Base-by-base conservation (phyloP, 2,113 vertebrate species). In the Phaethon lepturus region DNA sequence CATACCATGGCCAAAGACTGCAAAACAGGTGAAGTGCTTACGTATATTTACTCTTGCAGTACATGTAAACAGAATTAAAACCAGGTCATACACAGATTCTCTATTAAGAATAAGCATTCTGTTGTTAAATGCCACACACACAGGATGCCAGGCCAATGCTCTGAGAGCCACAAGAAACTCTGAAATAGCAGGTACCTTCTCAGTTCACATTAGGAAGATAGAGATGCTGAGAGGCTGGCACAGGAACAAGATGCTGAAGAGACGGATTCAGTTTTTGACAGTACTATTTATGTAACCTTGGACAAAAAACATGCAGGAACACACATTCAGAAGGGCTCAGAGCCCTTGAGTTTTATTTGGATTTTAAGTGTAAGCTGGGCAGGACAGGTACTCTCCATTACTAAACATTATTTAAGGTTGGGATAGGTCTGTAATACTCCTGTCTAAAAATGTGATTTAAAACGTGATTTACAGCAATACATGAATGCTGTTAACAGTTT, bases 371-470 rank as follows among this genome's bases (percentile, higher is more conserved):
- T 11, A 83, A 76, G 7, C 28, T 44, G 29, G 33, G 52, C 18
- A 96, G 49, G 44, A 80, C n/a, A 94, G 64, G 35, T 29, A 42
- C 11, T 44, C 63, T 52, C 28, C 29, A 24, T 63, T 74, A 47
- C 10, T n/a, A 35, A 22, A 40, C 4, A 4, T 31, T 72, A 90
- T 67, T 92, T 74, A 77, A 86, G 35, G 24, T 9, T 92, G 35
- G 63, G 71, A 93, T 14, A 73, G 49, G 56, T 13, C 71, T 79
- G 28, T 66, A 92, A 91, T 42, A 33, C 18, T 66, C 42, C 59
- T 77, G 63, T 82, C 76, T 83, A 91, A 84, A 90, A 92, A 31
- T 4, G 24, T 49, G 55, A 90, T 95, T 94, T 95, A 84, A 90
- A 92, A 31, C 3, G 24, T 49, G 55, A 90, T 95, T 94, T 95